phyloP scores from a whole-genome alignment of 2,797 vertebrate genomes.

The Aythya fuligula region DNA sequence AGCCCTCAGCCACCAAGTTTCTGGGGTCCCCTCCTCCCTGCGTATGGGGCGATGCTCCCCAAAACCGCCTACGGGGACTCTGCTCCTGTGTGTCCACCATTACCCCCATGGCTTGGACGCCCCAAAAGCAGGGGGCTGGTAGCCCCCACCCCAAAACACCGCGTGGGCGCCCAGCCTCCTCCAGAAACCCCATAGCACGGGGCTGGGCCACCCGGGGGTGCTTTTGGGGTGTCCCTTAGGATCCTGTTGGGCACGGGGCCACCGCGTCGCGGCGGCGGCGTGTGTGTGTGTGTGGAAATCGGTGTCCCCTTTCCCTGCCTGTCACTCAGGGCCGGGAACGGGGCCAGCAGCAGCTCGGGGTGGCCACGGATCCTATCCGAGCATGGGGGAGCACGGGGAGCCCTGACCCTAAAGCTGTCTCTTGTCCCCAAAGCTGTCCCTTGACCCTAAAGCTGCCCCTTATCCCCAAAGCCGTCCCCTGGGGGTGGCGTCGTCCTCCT shows the following conservation, averaged over 20 bases:
- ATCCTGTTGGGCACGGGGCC: not conserved
- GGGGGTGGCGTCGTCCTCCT: not conserved
- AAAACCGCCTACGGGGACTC: fast-evolving
- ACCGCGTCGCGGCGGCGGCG: not conserved
- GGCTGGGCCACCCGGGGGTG: not conserved
- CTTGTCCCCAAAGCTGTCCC: no score
- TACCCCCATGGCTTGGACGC: not conserved
- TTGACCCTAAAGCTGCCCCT: no score
- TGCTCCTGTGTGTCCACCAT: not conserved
- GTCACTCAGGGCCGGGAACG: not conserved
- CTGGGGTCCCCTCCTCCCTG: not conserved
- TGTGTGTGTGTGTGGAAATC: not conserved
- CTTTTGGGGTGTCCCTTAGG: fast-evolving
- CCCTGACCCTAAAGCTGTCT: no score
- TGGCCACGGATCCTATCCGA: not conserved
- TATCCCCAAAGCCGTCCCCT: no score
- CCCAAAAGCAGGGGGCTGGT: not conserved
- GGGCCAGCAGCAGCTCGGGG: not conserved
- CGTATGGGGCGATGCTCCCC: fast-evolving
- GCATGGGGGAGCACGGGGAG: not conserved
- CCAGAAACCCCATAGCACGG: not conserved
- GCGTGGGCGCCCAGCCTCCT: not conserved
- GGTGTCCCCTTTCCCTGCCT: not conserved
- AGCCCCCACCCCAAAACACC: not conserved
- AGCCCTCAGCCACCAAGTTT: no score